Conservation (phyloP, 2,888 invertebrate genomes). For the Sarcophaga variegata region DNA sequence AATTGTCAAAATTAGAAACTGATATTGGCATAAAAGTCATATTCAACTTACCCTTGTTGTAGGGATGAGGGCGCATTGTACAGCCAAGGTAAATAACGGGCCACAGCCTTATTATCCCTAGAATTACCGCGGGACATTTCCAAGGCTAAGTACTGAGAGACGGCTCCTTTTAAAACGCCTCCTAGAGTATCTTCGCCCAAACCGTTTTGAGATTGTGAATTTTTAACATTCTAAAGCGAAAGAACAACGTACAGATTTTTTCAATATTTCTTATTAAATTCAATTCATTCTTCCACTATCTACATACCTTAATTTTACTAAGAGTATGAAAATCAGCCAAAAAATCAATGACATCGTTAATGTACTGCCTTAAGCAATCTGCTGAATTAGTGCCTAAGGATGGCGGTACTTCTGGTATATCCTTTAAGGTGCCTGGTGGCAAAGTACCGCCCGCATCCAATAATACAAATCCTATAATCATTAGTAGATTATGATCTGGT, state of each 20-base stretch:
- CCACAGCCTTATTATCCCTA: conserved; percentile 91
- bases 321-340: conserved; percentile 97
- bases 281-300: no score
- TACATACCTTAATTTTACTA: conserved; percentile 94
- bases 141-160: conserved; percentile 95
- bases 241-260: not conserved
- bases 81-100: conserved; percentile 94
- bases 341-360: conserved; percentile 96
- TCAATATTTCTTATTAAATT: not conserved
- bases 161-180: conserved; percentile 96
- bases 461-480: conserved; percentile 92
- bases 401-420: conserved; percentile 81
- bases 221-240: conserved; percentile 81
- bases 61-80: conserved; percentile 90
- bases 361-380: conserved; percentile 96
- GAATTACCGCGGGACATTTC: conserved; percentile 95
- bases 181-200: conserved; percentile 98
- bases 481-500: conserved; percentile 96
- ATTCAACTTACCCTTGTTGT: conserved; percentile 88
- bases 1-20: not conserved
- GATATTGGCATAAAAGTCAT: not conserved
- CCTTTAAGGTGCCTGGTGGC: conserved; percentile 88
- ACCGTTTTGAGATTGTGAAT: conserved; percentile 86
- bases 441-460: conserved; percentile 96
- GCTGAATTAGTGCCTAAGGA: conserved; percentile 91